Evolutionary conservation across 2,888 invertebrate genomes (phyloP), one percentile per base, ranked within the genome.

Genomic region (Drosophila nigricruria): DNA sequence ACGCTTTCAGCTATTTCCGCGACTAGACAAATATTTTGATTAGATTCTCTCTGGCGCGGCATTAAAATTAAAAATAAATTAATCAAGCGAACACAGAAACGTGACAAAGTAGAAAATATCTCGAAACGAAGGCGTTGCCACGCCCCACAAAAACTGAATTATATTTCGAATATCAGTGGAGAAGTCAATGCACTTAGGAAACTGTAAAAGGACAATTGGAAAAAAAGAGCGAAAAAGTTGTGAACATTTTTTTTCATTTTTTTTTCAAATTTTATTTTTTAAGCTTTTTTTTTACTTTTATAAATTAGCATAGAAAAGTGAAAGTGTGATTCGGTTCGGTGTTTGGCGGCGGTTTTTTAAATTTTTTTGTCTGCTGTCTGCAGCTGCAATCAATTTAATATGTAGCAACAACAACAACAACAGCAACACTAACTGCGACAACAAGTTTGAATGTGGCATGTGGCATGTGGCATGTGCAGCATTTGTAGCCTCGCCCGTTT

Each of bases 221-320:
- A 80, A 82, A 64, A 60, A 52, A 60, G 47, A 54, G 50, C 61
- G 56, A 36, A 57, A 38, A 77, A 75, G 43, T 40, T 54, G 36
- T 30, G 40, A 23, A 25, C n/a, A 36, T 1, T 10, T 20, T 23
- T 61, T 62, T 45, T 10, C 27, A 18, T 54, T 49, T 62, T 57
- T 60, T n/a, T 23, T 45, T 30, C 47, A 47, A n/a, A 43, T 61
- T 49, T 71, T 54, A 62, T n/a, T 64, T 61, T 50, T 38, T 34
- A 12, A 34, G 23, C 20, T 45, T n/a, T 53, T n/a, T 53, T 20
- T 81, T 81, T 38, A 18, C 34, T 27, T 53, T 54, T 54, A 54
- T 54, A 81, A 82, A 82, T 82, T 82, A 89, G 88, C 82, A 87
- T 83, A 72, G 88, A 67, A 72, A 82, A 82, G 82, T 82, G 82